Percentiles rank a stretch among this genome's conserved stretches.
These are phyloP conservation scores for Mythimna lalbum DNA, from an alignment of 2,888 invertebrate genomes.

Conservation along the genomic window DNA sequence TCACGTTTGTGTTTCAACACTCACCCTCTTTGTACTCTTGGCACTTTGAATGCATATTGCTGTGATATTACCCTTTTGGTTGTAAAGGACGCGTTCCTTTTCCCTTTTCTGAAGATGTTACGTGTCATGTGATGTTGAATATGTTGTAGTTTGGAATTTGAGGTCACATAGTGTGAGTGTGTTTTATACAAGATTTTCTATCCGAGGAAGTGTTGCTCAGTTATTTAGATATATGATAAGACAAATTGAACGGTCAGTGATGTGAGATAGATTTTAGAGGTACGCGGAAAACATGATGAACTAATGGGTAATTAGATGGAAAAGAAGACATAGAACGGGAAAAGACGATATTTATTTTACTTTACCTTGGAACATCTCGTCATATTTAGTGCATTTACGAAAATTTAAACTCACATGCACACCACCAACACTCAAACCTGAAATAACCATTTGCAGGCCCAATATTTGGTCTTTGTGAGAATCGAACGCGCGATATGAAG, in stretches of 20 bases:
- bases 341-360: constrained; percentile 3
- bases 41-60: constrained; percentile 71
- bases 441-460: no score
- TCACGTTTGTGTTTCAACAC: constrained; percentile 83
- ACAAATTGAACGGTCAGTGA: neutral
- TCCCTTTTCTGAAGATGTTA: constrained; percentile 4
- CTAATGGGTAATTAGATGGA: neutral
- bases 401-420: no score
- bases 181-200: neutral
- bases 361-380: no score
- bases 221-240: neutral
- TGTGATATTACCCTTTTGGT: constrained; percentile 57
- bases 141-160: constrained; percentile 10
- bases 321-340: neutral
- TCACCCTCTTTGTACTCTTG: constrained; percentile 73
- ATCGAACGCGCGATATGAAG: no score
- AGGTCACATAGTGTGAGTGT: neutral
- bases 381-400: no score
- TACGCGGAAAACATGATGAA: neutral
- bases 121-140: neutral
- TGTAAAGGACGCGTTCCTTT: constrained; percentile 3
- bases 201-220: neutral
- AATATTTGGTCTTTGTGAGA: no score
- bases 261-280: neutral
- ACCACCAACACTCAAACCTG: no score